phyloP scores from a whole-genome alignment of 2,797 vertebrate genomes.

The Lagodon rhomboides region DNA sequence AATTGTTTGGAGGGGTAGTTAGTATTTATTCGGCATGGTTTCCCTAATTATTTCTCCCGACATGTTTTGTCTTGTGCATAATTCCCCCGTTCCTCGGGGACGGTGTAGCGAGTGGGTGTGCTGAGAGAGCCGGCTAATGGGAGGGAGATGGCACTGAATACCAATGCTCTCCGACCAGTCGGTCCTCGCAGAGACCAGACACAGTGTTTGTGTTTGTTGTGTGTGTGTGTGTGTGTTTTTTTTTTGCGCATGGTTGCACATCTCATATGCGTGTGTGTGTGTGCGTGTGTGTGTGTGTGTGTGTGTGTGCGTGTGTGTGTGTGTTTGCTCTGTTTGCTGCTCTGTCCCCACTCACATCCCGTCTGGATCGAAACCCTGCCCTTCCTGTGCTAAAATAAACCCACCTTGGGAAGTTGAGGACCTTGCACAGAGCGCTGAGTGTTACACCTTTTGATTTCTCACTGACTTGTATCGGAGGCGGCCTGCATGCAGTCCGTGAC shows the following conservation, averaged over 20 bases:
- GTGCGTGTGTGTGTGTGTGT: conserved; percentile 25
- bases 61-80: conserved; percentile 82
- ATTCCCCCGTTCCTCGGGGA: conserved; percentile 72
- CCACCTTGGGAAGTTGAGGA: conserved; percentile 82
- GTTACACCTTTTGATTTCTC: conserved; percentile 73
- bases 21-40: conserved; percentile 77
- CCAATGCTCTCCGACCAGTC: conserved; percentile 78
- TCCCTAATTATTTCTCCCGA: conserved; percentile 81
- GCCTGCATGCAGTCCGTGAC: conserved; percentile 5
- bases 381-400: conserved; percentile 86
- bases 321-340: conserved; percentile 60
- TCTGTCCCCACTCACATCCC: conserved; percentile 75
- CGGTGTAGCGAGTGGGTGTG: conserved; percentile 70
- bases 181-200: conserved; percentile 67
- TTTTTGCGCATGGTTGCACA: conserved; percentile 54
- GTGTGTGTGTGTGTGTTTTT: conserved; percentile 38
- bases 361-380: conserved; percentile 84
- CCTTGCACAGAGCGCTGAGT: conserved; percentile 73
- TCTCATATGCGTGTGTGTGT: conserved; percentile 34
- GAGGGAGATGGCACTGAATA: conserved; percentile 79
- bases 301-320: conserved; percentile 31
- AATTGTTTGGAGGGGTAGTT: conserved; percentile 77
- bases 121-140: conserved; percentile 75
- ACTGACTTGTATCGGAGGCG: conserved; percentile 20
- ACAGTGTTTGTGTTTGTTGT: conserved; percentile 57